Conservation (phyloP, 2,888 invertebrate genomes). For the Drosophila barbarae region DNA sequence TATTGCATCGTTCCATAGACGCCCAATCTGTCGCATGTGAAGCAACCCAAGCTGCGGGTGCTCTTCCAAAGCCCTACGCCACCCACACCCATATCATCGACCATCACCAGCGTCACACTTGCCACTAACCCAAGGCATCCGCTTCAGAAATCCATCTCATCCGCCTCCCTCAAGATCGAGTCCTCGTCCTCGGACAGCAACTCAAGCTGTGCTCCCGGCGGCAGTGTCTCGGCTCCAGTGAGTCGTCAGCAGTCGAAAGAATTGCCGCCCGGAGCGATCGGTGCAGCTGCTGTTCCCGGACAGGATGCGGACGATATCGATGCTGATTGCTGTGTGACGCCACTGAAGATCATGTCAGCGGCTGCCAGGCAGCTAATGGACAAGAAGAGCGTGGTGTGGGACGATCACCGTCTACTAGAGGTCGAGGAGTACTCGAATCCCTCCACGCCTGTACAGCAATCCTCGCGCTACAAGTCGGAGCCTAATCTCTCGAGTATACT, state of each 20-base stretch:
- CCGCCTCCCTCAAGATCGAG: slow-evolving; percentile 73
- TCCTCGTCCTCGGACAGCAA: slow-evolving; percentile 52
- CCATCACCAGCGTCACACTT: slow-evolving; percentile 29
- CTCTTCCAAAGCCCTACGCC: slow-evolving; percentile 78
- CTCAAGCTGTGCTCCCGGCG: slow-evolving; percentile 48
- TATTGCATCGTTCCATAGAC: slow-evolving; percentile 64
- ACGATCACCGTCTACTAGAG: slow-evolving; percentile 62
- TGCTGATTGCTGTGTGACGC: slow-evolving; percentile 62
- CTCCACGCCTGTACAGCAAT: slow-evolving; percentile 66
- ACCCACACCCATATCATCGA: slow-evolving; percentile 40
- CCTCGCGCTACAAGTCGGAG: slow-evolving; percentile 78
- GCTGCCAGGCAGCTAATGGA: slow-evolving; percentile 64
- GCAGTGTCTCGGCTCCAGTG: slow-evolving; percentile 73
- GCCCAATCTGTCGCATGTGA: slow-evolving; percentile 73
- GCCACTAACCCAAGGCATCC: slow-evolving; percentile 57
- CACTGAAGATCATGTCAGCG: slow-evolving; percentile 66
- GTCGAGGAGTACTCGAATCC: slow-evolving; percentile 66
- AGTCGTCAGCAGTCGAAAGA: slow-evolving; percentile 76
- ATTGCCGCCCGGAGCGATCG: slow-evolving; percentile 11
- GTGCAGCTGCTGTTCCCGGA: slow-evolving; percentile 31
- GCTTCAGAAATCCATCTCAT: slow-evolving; percentile 78
- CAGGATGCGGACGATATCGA: slow-evolving; percentile 57
- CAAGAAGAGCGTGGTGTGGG: slow-evolving; percentile 73
- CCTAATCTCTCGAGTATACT: slow-evolving; percentile 75
- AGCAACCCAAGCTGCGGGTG: slow-evolving; percentile 76